Conservation (phyloP, 2,797 vertebrate genomes). For the Enteromius radiatus region DNA sequence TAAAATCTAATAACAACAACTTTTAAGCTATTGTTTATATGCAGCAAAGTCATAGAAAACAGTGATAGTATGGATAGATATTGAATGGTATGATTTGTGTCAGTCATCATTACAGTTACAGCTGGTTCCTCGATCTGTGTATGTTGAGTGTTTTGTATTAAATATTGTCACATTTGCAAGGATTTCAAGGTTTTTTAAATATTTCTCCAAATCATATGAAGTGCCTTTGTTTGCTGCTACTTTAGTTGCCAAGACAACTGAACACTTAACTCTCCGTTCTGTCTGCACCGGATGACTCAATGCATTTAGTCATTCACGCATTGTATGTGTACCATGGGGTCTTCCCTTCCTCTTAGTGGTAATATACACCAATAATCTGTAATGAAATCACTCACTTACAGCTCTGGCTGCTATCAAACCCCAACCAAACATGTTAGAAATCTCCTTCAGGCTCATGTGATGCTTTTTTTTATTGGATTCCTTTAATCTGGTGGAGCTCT, state of each 20-base stretch:
- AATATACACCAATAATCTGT: slow-evolving; percentile 53
- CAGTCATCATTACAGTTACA: not conserved
- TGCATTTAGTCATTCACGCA: slow-evolving; percentile 39
- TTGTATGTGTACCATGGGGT: slow-evolving; percentile 35
- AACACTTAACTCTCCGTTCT: slow-evolving; percentile 34
- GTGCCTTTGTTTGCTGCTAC: slow-evolving; percentile 14
- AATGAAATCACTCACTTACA: slow-evolving; percentile 55
- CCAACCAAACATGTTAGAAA: slow-evolving; percentile 30
- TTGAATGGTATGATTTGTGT: not conserved
- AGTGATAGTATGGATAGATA: not conserved
- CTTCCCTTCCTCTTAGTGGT: slow-evolving; percentile 43
- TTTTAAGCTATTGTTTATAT: not conserved
- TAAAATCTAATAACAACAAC: not conserved
- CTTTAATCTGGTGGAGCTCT: slow-evolving; percentile 41
- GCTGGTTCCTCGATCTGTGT: not conserved
- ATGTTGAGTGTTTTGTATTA: not conserved
- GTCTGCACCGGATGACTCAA: slow-evolving; percentile 24
- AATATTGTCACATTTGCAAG: not conserved
- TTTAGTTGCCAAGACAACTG: slow-evolving; percentile 36
- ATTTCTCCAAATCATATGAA: not conserved
- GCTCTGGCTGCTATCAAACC: slow-evolving; percentile 32
- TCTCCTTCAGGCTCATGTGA: slow-evolving; percentile 31
- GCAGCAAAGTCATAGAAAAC: not conserved
- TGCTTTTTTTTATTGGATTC: slow-evolving; percentile 54
- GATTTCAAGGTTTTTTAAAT: not conserved